These are phyloP conservation scores for Scopus umbretta DNA, from an alignment of 2,113 vertebrate species.

Conservation along the genomic window DNA sequence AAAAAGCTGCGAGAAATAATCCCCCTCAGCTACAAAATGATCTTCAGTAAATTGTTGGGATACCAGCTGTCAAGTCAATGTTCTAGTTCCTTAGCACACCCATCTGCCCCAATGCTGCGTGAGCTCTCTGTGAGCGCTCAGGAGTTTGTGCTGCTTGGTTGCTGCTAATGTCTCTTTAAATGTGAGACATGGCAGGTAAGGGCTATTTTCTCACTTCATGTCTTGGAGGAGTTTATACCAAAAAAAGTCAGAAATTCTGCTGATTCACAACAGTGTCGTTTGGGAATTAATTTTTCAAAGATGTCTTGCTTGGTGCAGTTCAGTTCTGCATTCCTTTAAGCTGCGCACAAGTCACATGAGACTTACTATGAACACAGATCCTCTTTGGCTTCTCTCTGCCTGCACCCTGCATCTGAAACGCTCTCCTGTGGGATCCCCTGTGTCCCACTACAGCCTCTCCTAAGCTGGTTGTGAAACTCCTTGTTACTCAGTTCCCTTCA, in stretches of 20 bases:
- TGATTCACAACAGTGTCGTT: background rate
- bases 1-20: background rate
- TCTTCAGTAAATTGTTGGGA: background rate
- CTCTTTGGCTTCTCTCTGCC: background rate
- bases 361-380: fast-evolving
- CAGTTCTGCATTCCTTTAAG: background rate
- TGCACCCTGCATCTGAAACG: background rate
- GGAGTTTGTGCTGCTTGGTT: background rate
- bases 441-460: background rate
- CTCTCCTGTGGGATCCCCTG: background rate
- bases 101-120: fast-evolving
- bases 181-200: background rate
- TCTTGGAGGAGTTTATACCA: background rate
- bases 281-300: background rate
- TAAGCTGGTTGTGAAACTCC: background rate
- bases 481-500: background rate
- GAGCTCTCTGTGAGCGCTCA: fast-evolving
- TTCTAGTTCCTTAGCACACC: background rate
- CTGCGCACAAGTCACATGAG: background rate
- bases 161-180: background rate
- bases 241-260: background rate
- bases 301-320: background rate
- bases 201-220: background rate
- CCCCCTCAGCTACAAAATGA: background rate
- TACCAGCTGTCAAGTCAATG: background rate